Conservation (phyloP, 2,888 invertebrate species). For the Crioceris asparagi region DNA sequence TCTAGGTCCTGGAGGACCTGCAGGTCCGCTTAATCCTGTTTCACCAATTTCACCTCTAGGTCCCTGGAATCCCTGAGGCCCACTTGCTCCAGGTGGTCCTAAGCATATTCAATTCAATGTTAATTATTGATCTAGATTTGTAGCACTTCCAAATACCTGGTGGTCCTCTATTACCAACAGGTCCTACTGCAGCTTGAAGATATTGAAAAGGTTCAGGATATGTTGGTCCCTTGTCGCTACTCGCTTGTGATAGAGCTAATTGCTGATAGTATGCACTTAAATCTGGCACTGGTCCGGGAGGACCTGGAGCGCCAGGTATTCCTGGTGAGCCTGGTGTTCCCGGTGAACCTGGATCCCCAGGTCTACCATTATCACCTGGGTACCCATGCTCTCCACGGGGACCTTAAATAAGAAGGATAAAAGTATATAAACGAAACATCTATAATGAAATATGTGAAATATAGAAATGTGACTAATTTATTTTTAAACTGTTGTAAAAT, state of each 20-base stretch:
- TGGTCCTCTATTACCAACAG: slow-evolving; percentile 69
- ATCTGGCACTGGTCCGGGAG: slow-evolving; percentile 60
- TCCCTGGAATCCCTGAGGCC: slow-evolving; percentile 77
- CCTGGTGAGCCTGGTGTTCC: slow-evolving; percentile 55
- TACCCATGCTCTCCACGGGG: slow-evolving; percentile 43
- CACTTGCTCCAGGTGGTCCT: slow-evolving; percentile 50
- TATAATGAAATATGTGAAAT: no score
- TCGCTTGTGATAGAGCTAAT: slow-evolving; percentile 57
- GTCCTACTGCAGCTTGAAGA: slow-evolving; percentile 69
- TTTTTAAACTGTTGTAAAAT: no score
- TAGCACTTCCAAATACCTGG: slow-evolving; percentile 30
- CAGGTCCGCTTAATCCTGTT: slow-evolving; percentile 54
- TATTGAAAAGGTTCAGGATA: slow-evolving; percentile 55
- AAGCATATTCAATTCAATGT: slow-evolving; percentile 1
- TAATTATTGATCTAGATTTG: no score
- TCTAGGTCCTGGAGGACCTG: slow-evolving; percentile 46
- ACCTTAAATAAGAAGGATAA: slow-evolving; percentile 21
- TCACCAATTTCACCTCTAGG: slow-evolving; percentile 71
- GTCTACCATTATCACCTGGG: slow-evolving; percentile 46
- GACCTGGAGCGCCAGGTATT: slow-evolving; percentile 51
- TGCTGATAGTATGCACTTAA: slow-evolving; percentile 67
- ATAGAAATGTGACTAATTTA: no score
- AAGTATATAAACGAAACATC: background rate
- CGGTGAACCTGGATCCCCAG: slow-evolving; percentile 49
- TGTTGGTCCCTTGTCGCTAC: slow-evolving; percentile 61